These are phyloP conservation scores for Drosophila quinaria DNA, from an alignment of 2,888 invertebrate species.

Conservation along the genomic window DNA sequence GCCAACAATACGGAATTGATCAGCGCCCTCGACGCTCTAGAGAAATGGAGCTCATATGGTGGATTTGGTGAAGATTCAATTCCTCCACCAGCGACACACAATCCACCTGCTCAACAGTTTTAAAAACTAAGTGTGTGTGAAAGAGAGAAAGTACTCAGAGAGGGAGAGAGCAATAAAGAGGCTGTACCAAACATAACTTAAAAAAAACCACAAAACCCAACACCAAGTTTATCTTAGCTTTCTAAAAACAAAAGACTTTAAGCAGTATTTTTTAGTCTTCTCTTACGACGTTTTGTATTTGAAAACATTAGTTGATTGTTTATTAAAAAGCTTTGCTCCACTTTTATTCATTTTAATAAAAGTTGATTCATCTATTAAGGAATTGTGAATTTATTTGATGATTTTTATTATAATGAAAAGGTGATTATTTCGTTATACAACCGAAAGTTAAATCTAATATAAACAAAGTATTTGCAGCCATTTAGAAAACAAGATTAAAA, in stretches of 20 bases:
- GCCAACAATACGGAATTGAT: slow-evolving; percentile 58
- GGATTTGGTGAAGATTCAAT: background rate
- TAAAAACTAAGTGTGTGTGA: background rate
- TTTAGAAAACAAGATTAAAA: too few species aligned
- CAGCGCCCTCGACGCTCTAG: slow-evolving; percentile 18
- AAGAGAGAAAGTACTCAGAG: background rate
- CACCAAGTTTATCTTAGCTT: too few species aligned
- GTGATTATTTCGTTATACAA: background rate
- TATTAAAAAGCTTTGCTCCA: background rate
- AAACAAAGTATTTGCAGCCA: too few species aligned
- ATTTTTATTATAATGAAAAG: background rate
- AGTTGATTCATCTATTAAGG: background rate
- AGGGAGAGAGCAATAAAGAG: background rate
- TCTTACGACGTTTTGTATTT: background rate
- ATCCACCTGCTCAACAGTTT: background rate
- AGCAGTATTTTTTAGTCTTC: background rate
- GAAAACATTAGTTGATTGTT: background rate
- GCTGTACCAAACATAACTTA: background rate
- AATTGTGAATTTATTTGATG: background rate
- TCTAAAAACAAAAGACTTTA: background rate
- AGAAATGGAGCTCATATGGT: slow-evolving; percentile 1
- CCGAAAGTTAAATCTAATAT: too few species aligned
- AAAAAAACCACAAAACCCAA: background rate
- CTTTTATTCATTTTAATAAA: background rate
- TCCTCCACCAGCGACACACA: background rate